A percentile compares a stretch with the other conserved stretches of the same genome.
Conservation (phyloP, 1,140 invertebrate genomes). For the Drosophila yakuba region DNA sequence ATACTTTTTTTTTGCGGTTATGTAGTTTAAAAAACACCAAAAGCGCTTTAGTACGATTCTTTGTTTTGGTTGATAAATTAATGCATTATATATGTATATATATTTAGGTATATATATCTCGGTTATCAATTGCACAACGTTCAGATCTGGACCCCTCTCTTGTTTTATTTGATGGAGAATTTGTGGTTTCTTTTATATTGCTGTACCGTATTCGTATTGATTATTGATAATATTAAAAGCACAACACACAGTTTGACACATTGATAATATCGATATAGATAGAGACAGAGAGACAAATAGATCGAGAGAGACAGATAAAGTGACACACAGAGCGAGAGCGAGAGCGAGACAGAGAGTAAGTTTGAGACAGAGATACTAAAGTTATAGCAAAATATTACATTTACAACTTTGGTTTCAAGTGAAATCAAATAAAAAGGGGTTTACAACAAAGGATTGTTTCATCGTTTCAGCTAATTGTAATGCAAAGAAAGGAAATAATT, state of each 20-base stretch:
- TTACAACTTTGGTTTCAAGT: conserved; percentile 37
- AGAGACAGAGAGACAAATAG: conserved; percentile 42
- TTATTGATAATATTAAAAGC: conserved; percentile 77
- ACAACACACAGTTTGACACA: conserved; percentile 79
- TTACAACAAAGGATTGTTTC: conserved; percentile 4
- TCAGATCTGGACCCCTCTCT: conserved; percentile 80
- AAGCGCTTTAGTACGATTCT: conserved; percentile 73
- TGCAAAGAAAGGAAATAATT: conserved; percentile 33
- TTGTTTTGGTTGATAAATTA: conserved; percentile 63
- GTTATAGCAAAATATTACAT: conserved; percentile 62
- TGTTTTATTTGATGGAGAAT: conserved; percentile 68
- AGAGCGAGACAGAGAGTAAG: conserved; percentile 33
- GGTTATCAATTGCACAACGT: conserved; percentile 74
- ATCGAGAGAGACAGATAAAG: conserved; percentile 26
- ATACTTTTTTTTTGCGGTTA: conserved; percentile 34
- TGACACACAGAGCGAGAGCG: conserved; percentile 31
- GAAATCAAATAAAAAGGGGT: conserved; percentile 11
- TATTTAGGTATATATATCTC: conserved; percentile 30
- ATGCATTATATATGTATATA: conserved; percentile 54
- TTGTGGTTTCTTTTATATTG: conserved; percentile 41
- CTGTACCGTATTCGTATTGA: conserved; percentile 68
- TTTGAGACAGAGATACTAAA: conserved; percentile 58
- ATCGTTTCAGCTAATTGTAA: conserved; percentile 23
- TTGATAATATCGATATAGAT: conserved; percentile 48
- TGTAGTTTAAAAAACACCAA: conserved; percentile 76